phyloP scores from a whole-genome alignment of 2,888 invertebrate species.

The Slavum lentiscoides region DNA sequence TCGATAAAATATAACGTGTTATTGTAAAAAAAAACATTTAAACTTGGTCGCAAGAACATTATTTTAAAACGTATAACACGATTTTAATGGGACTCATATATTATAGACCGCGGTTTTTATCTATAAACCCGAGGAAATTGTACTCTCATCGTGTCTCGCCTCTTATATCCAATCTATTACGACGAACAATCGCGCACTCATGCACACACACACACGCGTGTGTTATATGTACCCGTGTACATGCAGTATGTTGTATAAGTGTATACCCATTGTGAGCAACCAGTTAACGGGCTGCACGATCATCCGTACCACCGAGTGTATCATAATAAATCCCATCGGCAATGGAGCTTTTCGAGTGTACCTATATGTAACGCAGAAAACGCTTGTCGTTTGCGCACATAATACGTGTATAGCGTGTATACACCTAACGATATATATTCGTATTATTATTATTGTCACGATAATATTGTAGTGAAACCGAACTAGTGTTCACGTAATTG shows the following conservation, averaged over 20 bases:
- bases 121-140: not conserved
- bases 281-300: constrained; percentile 22
- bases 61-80: constrained; percentile 20
- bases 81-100: constrained; percentile 2
- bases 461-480: not conserved
- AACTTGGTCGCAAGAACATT: not conserved
- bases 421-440: not conserved
- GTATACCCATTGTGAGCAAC: constrained; percentile 16
- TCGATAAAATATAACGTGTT: not conserved
- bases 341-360: constrained; percentile 1
- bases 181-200: constrained; percentile 30
- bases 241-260: not conserved
- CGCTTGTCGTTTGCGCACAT: too few relatives aligned
- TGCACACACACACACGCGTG: too few relatives aligned
- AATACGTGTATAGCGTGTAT: not conserved
- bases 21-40: not conserved
- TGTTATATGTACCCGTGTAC: not conserved
- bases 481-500: not conserved
- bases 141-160: not conserved
- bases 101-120: not conserved
- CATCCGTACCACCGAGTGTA: not conserved
- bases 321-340: constrained; percentile 22
- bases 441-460: not conserved
- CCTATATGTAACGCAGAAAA: not conserved
- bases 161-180: not conserved